These are phyloP conservation scores for Thymallus thymallus DNA, from an alignment of 2,113 vertebrate genomes.

Conservation along the genomic window DNA sequence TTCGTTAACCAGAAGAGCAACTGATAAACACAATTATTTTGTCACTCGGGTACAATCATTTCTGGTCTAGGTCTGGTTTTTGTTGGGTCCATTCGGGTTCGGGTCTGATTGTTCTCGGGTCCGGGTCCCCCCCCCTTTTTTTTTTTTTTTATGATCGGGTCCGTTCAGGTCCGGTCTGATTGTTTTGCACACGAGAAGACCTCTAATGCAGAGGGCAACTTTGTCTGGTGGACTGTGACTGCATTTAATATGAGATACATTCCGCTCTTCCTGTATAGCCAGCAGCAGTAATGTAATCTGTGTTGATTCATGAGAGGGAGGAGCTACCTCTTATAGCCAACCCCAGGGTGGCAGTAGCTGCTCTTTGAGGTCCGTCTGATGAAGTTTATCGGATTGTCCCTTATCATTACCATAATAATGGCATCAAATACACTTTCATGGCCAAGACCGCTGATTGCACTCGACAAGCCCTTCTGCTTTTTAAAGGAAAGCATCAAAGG, in stretches of 20 bases:
- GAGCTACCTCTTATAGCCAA: conserved; percentile 22
- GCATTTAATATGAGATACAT: neutral
- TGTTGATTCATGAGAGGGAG: conserved; percentile 33
- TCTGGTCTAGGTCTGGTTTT: too few relatives aligned
- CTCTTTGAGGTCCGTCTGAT: conserved; percentile 37
- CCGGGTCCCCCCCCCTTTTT: too few relatives aligned
- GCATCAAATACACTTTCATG: conserved; percentile 47
- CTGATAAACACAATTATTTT: too few relatives aligned
- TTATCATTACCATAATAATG: conserved; percentile 63
- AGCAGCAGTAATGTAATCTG: conserved; percentile 28
- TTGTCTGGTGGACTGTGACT: neutral
- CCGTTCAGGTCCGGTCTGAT: too few relatives aligned
- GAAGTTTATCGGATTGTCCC: conserved; percentile 47
- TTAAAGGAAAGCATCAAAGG: conserved; percentile 63
- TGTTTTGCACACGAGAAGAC: too few relatives aligned
- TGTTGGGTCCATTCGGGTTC: too few relatives aligned
- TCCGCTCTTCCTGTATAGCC: neutral
- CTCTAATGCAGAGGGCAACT: neutral
- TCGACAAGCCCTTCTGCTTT: conserved; percentile 52
- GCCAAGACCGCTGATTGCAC: conserved; percentile 58
- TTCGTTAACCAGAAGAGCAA: too few relatives aligned
- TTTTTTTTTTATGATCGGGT: too few relatives aligned
- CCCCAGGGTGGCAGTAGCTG: conserved; percentile 24
- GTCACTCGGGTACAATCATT: too few relatives aligned
- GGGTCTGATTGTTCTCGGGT: too few relatives aligned